Evolutionary conservation across 2,113 vertebrate species (phyloP), one percentile per base, ranked within the genome.

Genomic region (Apistogramma diplotaenia): DNA sequence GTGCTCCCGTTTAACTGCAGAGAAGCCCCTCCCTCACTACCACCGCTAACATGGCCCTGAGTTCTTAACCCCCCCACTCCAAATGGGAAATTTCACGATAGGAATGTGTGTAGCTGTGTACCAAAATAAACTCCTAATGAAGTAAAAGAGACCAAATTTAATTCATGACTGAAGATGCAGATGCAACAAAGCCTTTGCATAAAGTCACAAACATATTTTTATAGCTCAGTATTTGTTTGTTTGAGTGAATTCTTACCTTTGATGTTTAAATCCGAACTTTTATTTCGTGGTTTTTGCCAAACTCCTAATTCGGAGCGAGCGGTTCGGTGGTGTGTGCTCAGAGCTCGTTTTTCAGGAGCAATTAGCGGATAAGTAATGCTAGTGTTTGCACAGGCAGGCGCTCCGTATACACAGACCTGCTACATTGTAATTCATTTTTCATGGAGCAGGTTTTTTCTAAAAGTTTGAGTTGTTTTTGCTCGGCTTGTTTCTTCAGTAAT

Each of bases 111-210:
- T n/a, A 27, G 10, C 10, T 5, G 9, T 74, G 33, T 74, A 49
- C 16, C 16, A 1, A 0, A 49, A 70, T 29, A 49, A 49, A 19
- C 16, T 27, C 23, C 46, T 46, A 16, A 0, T 25, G 29, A 0
- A 16, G 3, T 1, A 15, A 19, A 0, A 13, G 8, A 49, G 62
- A 4, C 49, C 4, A n/a, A 8, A 27, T 67, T 29, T 70, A 19
- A 27, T 0, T 10, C 18, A 13, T 1, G 40, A 40, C 8, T 5
- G 35, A 59, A 8, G 31, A 59, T 16, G 16, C 4, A 57, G 27
- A 6, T 27, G 5, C n/a, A n/a, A n/a, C n/a, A n/a, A n/a, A n/a
- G n/a, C n/a, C n/a, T n/a, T n/a, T n/a, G n/a, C n/a, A n/a, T n/a
- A n/a, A n/a, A n/a, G n/a, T n/a, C n/a, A n/a, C n/a, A n/a, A n/a